phyloP scores from a whole-genome alignment of 2,888 invertebrate genomes.

The Protonemura montana region DNA sequence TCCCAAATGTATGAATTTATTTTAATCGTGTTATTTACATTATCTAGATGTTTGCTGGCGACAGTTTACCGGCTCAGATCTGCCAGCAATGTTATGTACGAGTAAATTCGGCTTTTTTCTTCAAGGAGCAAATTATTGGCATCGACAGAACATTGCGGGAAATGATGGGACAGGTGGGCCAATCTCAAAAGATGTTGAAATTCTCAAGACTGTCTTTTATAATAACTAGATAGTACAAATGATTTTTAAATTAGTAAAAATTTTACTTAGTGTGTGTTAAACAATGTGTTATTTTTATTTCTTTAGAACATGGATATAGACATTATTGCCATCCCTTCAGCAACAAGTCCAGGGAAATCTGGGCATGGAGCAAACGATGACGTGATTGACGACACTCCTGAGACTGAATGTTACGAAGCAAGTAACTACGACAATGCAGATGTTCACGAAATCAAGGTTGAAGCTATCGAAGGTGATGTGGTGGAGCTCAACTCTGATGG shows the following conservation, averaged over 20 bases:
- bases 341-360: neutral
- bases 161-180: slow-evolving; percentile 26
- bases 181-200: too few relatives aligned
- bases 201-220: too few relatives aligned
- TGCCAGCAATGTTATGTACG: slow-evolving; percentile 30
- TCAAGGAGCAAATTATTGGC: slow-evolving; percentile 36
- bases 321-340: neutral
- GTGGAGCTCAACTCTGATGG: neutral
- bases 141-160: slow-evolving; percentile 32
- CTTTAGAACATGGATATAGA: neutral
- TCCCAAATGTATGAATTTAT: too few relatives aligned
- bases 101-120: slow-evolving; percentile 27
- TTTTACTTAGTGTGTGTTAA: too few relatives aligned
- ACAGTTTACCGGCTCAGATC: slow-evolving; percentile 29
- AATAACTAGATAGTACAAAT: too few relatives aligned
- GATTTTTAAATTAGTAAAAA: too few relatives aligned
- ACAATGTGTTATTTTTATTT: neutral
- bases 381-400: neutral
- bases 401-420: slow-evolving; percentile 24
- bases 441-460: neutral
- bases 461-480: neutral
- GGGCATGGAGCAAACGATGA: neutral
- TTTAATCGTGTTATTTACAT: too few relatives aligned
- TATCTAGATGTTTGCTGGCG: slow-evolving; percentile 21
- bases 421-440: slow-evolving; percentile 24